Percentiles rank a stretch among this genome's conserved stretches.
phyloP scores from a whole-genome alignment of 1,140 invertebrate species.

The Semibalanus balanoides region DNA sequence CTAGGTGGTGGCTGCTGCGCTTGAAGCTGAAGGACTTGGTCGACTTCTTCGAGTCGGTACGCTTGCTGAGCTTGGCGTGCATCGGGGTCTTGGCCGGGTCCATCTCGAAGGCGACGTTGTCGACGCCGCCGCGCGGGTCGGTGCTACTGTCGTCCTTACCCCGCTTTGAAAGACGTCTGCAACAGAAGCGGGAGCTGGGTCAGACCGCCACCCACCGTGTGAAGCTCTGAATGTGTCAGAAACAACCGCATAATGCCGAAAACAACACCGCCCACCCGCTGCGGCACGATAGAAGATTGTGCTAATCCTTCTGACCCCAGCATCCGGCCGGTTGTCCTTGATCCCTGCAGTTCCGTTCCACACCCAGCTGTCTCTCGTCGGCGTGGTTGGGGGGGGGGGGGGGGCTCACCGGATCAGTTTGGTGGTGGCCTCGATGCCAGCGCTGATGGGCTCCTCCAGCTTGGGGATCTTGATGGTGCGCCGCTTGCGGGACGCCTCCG shows the following conservation, averaged over 20 bases:
- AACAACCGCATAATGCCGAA: too few species aligned
- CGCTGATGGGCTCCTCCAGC: slow-evolving; percentile 43
- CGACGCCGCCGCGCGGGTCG: slow-evolving; percentile 27
- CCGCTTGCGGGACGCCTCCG: slow-evolving; percentile 65
- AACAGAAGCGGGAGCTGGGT: slow-evolving; percentile 13
- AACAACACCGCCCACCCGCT: too few species aligned
- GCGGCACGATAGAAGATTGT: too few species aligned
- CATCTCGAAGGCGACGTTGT: slow-evolving; percentile 43
- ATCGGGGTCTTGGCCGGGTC: slow-evolving; percentile 43
- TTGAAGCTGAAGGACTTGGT: slow-evolving; percentile 23
- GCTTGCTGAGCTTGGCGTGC: slow-evolving; percentile 22
- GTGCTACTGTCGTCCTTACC: slow-evolving; percentile 26
- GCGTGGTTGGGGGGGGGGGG: too few species aligned
- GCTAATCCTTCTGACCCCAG: too few species aligned
- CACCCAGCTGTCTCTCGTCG: too few species aligned
- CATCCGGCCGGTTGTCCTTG: too few species aligned
- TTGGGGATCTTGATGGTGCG: slow-evolving; percentile 39
- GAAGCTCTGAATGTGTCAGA: too few species aligned
- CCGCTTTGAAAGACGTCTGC: slow-evolving; percentile 40
- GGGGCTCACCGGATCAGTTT: slow-evolving; percentile 35
- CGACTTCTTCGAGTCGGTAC: slow-evolving; percentile 23
- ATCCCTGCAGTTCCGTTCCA: too few species aligned
- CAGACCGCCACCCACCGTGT: too few species aligned
- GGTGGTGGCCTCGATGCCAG: slow-evolving; percentile 39
- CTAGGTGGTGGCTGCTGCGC: slow-evolving; percentile 10